A percentile compares a stretch with the other conserved stretches of the same genome.
phyloP scores from a whole-genome alignment of 2,888 invertebrate species.

The Troides helena region DNA sequence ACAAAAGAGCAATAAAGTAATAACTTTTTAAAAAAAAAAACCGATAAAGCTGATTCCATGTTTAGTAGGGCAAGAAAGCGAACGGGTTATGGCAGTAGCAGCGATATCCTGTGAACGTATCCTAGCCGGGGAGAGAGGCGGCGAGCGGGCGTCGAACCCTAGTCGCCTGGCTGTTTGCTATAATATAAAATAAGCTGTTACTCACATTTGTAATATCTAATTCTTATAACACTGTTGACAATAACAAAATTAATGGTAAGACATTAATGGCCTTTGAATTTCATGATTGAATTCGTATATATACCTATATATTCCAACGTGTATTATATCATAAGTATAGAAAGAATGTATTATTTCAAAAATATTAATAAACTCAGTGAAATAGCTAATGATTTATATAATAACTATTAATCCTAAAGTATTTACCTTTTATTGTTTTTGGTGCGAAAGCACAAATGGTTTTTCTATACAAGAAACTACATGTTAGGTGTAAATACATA shows the following conservation, averaged over 20 bases:
- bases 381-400: too few relatives aligned
- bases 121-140: conserved; percentile 52
- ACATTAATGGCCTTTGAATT: not conserved
- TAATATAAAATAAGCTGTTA: conserved; percentile 33
- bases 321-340: too few relatives aligned
- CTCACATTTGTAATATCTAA: not conserved
- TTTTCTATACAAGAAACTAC: too few relatives aligned
- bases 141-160: conserved; percentile 71
- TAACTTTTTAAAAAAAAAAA: too few relatives aligned
- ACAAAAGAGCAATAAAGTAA: too few relatives aligned
- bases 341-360: too few relatives aligned
- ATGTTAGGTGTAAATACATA: too few relatives aligned
- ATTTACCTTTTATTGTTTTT: too few relatives aligned
- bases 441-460: too few relatives aligned
- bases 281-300: not conserved
- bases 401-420: too few relatives aligned
- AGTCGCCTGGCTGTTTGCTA: conserved; percentile 40
- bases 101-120: conserved; percentile 68
- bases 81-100: conserved; percentile 39
- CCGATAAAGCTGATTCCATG: too few relatives aligned
- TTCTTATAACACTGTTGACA: not conserved
- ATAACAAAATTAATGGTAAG: not conserved
- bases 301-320: not conserved
- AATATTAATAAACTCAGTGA: too few relatives aligned
- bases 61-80: conserved; percentile 12